phyloP scores from a whole-genome alignment of 92 coral and sea anemone species.

The Isaurus tuberculatus region DNA sequence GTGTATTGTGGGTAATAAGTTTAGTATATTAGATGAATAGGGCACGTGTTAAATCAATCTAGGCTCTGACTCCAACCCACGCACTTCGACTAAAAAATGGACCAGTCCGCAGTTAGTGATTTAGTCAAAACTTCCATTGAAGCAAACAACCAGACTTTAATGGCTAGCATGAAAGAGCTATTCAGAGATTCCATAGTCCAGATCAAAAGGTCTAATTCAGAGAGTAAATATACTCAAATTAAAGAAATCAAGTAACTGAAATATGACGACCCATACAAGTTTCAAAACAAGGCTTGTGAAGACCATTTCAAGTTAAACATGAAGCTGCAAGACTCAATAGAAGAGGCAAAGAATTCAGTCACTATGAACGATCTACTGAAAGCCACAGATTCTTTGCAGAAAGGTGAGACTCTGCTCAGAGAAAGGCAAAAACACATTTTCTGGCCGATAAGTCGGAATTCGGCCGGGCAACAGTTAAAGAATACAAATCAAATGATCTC shows the following conservation, averaged over 20 bases:
- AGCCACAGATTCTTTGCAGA: background rate
- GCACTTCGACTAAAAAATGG: background rate
- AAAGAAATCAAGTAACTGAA: constrained; percentile 35
- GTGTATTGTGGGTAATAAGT: constrained; percentile 33
- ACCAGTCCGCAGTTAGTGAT: constrained; percentile 8
- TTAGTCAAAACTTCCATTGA: constrained; percentile 6
- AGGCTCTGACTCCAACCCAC: constrained; percentile 37
- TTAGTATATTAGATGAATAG: constrained; percentile 25
- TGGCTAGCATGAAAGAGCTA: constrained; percentile 28
- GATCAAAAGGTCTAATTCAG: constrained; percentile 16
- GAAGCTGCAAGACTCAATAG: constrained; percentile 14
- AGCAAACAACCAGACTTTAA: constrained; percentile 13
- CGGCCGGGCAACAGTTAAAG: constrained; percentile 31
- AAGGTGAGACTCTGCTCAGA: constrained; percentile 15
- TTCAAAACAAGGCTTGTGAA: constrained; percentile 33
- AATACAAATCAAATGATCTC: constrained; percentile 29
- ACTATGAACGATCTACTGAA: background rate
- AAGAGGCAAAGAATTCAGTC: background rate
- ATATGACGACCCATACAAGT: constrained; percentile 30
- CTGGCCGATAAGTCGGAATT: constrained; percentile 8
- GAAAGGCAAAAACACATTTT: constrained; percentile 30
- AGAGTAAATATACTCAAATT: constrained; percentile 18
- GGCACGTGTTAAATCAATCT: constrained; percentile 28
- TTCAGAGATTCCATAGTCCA: constrained; percentile 21
- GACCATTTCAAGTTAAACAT: constrained; percentile 35